Base-by-base conservation (phyloP, 2,113 vertebrate species). In the Cygnus atratus region DNA sequence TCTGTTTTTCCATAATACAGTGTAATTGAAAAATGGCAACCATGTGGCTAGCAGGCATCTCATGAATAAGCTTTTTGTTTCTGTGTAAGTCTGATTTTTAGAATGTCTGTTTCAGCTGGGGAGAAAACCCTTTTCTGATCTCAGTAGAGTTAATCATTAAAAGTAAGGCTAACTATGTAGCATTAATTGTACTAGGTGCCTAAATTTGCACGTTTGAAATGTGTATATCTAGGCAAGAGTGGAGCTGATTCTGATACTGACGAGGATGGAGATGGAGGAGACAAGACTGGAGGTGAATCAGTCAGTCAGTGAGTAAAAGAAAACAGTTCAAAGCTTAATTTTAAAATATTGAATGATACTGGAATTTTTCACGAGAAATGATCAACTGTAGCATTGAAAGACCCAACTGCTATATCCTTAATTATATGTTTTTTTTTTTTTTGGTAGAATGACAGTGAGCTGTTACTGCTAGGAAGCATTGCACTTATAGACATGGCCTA, bases 241-340 rank as follows among this genome's bases (percentile, higher is more conserved):
- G 97, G 97, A 91, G 87, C 96, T 46, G 98, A 98, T 72, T 98
- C 98, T 73, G 98, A 98, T 88, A 93, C 98, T 91, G 98, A 98
- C 71, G 98, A 98, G 81, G 98, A 98, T 81, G 66, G 92, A 87
- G 95, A 97, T 92, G 97, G 97, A 87, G 93, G 74, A 93, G 87
- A 79, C 87, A 98, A 98, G 97, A 96, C 95, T 85, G 97, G 92
- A 90, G 87, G 95, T 59, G 98, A 98, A 92, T 90, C 97, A 92
- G 89, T 98, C 94, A 98, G 96, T 96, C 98, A 99, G 98, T 99
- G 97, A 98, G 98, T 99, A 96, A 91, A 97, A 97, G 92, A 88
- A 86, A 84, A 81, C 43, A 24, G 37, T 88, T 94, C 52, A 66
- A 58, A 75, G 50, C 25, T 26, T 94, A 48, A 83, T 55, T 68